phyloP scores from a whole-genome alignment of 2,113 vertebrate species.

The Otus sunia region DNA sequence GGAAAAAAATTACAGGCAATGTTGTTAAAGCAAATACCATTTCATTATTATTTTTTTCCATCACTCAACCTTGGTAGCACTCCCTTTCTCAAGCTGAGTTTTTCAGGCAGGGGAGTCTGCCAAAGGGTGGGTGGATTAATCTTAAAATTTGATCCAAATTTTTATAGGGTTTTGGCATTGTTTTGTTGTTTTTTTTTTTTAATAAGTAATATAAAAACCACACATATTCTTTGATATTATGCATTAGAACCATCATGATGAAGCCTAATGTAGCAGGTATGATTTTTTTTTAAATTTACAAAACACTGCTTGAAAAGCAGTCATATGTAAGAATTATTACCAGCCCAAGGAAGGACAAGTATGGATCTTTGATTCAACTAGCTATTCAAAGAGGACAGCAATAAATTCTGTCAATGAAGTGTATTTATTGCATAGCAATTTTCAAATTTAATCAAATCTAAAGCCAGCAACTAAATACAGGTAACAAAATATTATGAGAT shows the following conservation, averaged over 20 bases:
- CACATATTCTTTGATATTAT: background rate
- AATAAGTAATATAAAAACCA: background rate
- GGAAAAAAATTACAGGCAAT: background rate
- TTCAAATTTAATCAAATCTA: background rate
- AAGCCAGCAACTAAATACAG: background rate
- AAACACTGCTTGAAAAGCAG: background rate
- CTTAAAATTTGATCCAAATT: conserved; percentile 2
- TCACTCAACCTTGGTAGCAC: background rate
- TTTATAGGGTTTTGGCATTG: background rate
- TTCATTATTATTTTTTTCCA: background rate
- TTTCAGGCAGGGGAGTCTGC: conserved; percentile 19
- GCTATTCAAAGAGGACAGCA: background rate
- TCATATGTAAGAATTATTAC: background rate
- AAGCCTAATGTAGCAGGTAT: background rate
- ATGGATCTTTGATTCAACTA: background rate
- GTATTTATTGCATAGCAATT: background rate
- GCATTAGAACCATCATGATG: background rate
- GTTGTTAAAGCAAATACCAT: background rate
- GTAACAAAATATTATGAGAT: background rate
- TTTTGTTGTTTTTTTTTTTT: background rate
- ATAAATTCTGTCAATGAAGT: background rate
- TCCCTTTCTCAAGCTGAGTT: conserved; percentile 20
- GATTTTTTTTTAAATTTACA: background rate
- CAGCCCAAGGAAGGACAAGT: background rate
- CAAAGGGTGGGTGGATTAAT: conserved; percentile 39